Evolutionary conservation across 2,113 vertebrate species (phyloP), one percentile per base, ranked within the genome.

Genomic region (Capreolus pygargus): DNA sequence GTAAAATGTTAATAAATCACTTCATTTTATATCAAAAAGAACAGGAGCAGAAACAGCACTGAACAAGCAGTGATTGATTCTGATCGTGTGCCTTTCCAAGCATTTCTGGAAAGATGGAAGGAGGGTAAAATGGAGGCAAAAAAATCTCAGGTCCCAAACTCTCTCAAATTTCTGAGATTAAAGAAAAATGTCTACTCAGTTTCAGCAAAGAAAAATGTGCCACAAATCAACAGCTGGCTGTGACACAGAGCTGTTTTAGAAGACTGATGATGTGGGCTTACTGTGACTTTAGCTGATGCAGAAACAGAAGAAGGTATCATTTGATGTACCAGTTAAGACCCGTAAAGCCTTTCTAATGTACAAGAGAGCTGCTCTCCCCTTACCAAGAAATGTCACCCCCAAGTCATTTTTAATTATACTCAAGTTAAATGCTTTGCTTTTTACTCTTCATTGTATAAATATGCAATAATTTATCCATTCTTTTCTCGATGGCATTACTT

Each of bases 251-350:
- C 30, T 64, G 43, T 25, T 98, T 86, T 83, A 95, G 92, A 96
- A 57, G 50, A 4, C 87, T 95, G 95, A 98, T 94, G 95, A 98
- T 87, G 96, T 95, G 86, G 97, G 67, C 43, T 87, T 76, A 57
- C 50, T 16, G 0, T 84, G 7, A 52, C 82, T 90, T 88, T 85
- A 95, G 52, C 28, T 97, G 96, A 97, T 55, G 39, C 61, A 64
- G 76, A 89, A 98, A 91, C n/a, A 94, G 47, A 98, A 43, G 3
- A 94, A 43, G 92, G 97, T 74, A 89, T 95, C 97, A 98, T 98
- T 96, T 94, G 47, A 14, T 93, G 83, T 86, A n/a, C 25, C 43
- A 83, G 85, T 61, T 67, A 57, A 67, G 52, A 23, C 19, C 25
- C n/a, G 27, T 86, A 21, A 50, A 92, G 28, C 60, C n/a, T 87